Percentiles rank a stretch among this genome's conserved stretches.
Evolutionary conservation across 2,888 invertebrate species (phyloP).

Genomic region (Polyommatus iphigenia): DNA sequence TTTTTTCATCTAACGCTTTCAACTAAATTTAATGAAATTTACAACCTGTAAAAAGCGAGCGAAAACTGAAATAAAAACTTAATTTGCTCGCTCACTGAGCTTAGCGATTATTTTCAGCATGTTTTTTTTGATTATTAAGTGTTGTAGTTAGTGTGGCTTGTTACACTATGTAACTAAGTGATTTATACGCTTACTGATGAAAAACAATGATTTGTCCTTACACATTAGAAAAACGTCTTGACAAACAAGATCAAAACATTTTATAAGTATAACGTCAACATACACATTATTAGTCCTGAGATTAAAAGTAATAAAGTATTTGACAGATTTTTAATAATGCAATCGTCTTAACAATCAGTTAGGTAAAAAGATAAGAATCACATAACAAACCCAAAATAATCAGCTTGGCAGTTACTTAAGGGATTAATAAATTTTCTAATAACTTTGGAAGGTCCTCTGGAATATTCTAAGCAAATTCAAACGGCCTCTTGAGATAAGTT

Average conservation of each 20-base stretch:
- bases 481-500: conserved; percentile 18
- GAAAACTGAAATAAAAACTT: conserved; percentile 15
- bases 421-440: conserved; percentile 1
- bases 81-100: background rate
- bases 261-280: no score
- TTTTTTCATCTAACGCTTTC: background rate
- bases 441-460: conserved; percentile 5
- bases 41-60: background rate
- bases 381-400: background rate
- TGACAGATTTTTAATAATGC: no score
- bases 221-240: no score
- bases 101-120: background rate
- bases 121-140: background rate
- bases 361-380: background rate
- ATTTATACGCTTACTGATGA: no score
- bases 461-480: conserved; percentile 27
- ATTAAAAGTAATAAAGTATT: no score
- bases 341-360: background rate
- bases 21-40: conserved; percentile 15
- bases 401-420: background rate
- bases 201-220: no score
- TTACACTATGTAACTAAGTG: no score
- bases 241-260: no score
- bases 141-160: no score
- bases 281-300: no score